Conservation (phyloP, 2,113 vertebrate genomes). For the Herpetotheres cachinnans region DNA sequence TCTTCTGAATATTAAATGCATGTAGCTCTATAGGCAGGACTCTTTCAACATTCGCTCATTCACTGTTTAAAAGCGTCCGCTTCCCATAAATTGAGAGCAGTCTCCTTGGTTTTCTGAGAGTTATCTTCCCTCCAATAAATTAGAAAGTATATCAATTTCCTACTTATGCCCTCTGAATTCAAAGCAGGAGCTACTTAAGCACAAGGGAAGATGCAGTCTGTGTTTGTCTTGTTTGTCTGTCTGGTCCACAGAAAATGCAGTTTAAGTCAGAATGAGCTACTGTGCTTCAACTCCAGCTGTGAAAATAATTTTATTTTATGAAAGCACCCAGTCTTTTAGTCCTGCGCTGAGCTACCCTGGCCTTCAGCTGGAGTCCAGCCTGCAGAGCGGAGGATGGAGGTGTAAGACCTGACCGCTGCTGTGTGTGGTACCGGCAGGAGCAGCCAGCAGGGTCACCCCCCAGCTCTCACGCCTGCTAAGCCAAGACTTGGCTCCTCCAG, state of each 20-base stretch:
- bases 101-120: constrained; percentile 37
- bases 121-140: constrained; percentile 63
- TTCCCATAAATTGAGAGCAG: constrained; percentile 48
- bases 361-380: background rate
- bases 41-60: constrained; percentile 30
- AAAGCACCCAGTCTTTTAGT: background rate
- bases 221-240: background rate
- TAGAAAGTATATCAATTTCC: constrained; percentile 65
- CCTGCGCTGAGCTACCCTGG: background rate
- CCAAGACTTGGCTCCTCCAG: accelerated
- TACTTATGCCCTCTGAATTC: constrained; percentile 47
- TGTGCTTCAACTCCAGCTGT: background rate
- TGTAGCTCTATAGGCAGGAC: constrained; percentile 35
- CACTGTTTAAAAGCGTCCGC: background rate
- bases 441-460: background rate
- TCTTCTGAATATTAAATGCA: constrained; percentile 46
- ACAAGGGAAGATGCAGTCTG: background rate
- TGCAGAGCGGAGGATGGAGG: background rate
- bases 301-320: constrained; percentile 5
- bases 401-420: background rate
- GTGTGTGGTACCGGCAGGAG: background rate
- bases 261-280: constrained; percentile 21
- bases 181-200: constrained; percentile 51
- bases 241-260: background rate
- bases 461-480: background rate